Base-by-base conservation (phyloP, 2,113 vertebrate genomes). In the Saguinus imperator region DNA sequence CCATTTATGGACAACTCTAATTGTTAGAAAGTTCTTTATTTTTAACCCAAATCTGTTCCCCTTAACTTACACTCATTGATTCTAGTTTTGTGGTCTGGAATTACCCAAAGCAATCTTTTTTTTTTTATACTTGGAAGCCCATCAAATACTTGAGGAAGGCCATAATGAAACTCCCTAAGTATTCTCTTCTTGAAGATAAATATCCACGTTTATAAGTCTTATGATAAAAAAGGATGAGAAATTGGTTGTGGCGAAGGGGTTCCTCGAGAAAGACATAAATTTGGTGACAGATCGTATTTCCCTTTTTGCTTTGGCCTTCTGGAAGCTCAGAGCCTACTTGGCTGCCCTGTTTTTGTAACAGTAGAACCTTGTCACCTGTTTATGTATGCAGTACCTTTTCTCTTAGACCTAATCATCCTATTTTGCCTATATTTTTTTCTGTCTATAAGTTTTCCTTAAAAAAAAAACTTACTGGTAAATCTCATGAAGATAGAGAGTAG, bases 1-100 rank as follows among this genome's bases (percentile, higher is more conserved):
- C 98, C 97, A 97, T 98, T 98, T 98, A 98, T 98, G 98, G 98
- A 98, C 97, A 97, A 95, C 95, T 97, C 97, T 98, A 98, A 98
- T 98, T 98, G 98, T 98, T 98, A 97, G 97, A 98, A 98, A 98
- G 98, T 98, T 98, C 94, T 98, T 98, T 98, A 97, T 97, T 97
- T 97, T 98, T 98, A 98, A 97, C 98, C 92, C 76, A 97, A 98
- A 98, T 98, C 97, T 97, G 97, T 97, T 98, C 96, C 94, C 83
- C 81, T 94, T 97, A 87, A 96, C 96, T 97, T 96, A 97, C 88
- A 96, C 94, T 97, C 97, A 97, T 97, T 98, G 96, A 98, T 98
- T 98, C 97, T 96, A 94, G 96, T 97, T 97, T 89, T 97, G 94
- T 94, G 97, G 95, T 97, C 97, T 97, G 96, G 97, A 98, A 97